Base-by-base conservation (phyloP, 2,113 vertebrate species). In the Glaucomys volans region DNA sequence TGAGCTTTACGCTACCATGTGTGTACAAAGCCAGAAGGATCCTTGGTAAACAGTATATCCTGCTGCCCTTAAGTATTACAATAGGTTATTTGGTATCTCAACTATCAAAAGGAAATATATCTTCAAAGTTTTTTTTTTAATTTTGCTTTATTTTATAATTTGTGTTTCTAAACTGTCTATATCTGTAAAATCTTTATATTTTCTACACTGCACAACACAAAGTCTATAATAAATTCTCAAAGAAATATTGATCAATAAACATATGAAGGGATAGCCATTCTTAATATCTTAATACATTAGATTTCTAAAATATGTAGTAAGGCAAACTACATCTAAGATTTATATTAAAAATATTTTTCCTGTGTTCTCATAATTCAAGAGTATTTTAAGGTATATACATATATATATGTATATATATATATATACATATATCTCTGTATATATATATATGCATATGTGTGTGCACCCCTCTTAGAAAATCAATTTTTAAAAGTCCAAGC, bases 301-400 rank as follows among this genome's bases (percentile, higher is more conserved):
- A 93, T 92, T 88, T 89, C 44, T 89, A 82, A 97, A 90, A 92
- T 37, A 91, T 59, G 62, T n/a, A 42, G 9, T 52, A 83, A 92
- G 42, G 13, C 71, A 94, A 91, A 74, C 59, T 86, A 52, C 26
- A 93, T 44, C 30, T 10, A 22, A 80, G 20, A 37, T 59, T 94
- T 80, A 75, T 62, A 87, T 77, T 93, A 91, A 94, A 92, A 90
- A 81, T 77, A 87, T 81, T 80, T 59, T 83, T 52, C 62, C 28
- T 40, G 20, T 52, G 4, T 83, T 94, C 59, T 97, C 44, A 69
- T 84, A 76, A 59, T 71, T 82, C 14, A 59, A 83, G n/a, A 18
- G 2, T 64, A 74, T 75, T 5, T 84, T 87, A 86, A 86, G 72
- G 44, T 22, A 20, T 75, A 17, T 32, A 37, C 37, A 26, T 11